Evolutionary conservation across 2,113 vertebrate species (phyloP), one percentile per base, ranked within the genome.

Genomic region (Pyrgilauda ruficollis): DNA sequence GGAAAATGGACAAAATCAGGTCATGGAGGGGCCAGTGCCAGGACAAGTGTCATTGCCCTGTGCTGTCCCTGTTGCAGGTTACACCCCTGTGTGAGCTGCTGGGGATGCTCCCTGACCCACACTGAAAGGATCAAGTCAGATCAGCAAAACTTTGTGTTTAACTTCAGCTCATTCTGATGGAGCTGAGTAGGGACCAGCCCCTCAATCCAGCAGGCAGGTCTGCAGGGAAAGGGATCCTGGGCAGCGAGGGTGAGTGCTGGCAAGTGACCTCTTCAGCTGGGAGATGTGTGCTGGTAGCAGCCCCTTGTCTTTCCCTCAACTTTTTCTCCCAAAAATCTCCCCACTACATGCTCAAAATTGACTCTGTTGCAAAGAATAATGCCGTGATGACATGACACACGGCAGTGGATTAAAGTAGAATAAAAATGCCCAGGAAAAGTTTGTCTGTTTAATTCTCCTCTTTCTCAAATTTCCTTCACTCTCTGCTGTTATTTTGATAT

Each of bases 201-300:
- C 50, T 33, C 15, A n/a, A 33, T 33, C 55, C 76, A 46, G 8
- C 24, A 61, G 66, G 66, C 39, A 43, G 52, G 15, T 63, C 79
- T 79, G 83, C 44, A 83, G 73, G 76, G 87, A 73, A 64, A 46
- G 52, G 16, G 56, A 56, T 6, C 18, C 23, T 0, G 6, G 37
- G 76, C 63, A 66, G 59, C 0, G 0, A 69, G 49, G 37, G 26
- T 30, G 63, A 53, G 31, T 0, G 28, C 6, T 44, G 83, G n/a
- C 21, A 66, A 44, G 31, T 1, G 12, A 14, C 28, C 46, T 77
- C 86, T 53, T 52, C 63, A 56, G 0, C 41, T 30, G 63, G 63
- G 53, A 4, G 1, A 39, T 37, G 35, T 13, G 13, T 13, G 13
- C 3, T 79, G 56, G 39, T 5, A 28, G 31, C 67, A 90, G 64